Conservation (phyloP, 2,888 invertebrate genomes). For the Deroplatys truncata region DNA sequence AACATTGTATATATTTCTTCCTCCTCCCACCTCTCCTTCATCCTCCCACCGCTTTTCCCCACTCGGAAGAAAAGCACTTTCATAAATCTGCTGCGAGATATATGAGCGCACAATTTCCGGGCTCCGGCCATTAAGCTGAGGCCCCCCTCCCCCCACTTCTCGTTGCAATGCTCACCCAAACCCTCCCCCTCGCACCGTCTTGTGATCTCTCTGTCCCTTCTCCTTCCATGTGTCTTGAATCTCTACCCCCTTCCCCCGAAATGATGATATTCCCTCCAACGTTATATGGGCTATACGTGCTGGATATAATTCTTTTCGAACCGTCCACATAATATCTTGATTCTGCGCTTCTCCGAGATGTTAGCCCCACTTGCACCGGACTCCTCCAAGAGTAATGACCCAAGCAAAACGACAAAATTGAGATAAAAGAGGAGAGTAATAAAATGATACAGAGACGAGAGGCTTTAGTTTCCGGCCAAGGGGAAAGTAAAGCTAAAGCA, state of each 20-base stretch:
- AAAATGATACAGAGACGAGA: slow-evolving; percentile 18
- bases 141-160: slow-evolving; percentile 29
- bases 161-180: slow-evolving; percentile 30
- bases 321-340: slow-evolving; percentile 25
- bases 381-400: slow-evolving; percentile 19
- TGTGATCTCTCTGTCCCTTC: slow-evolving; percentile 33
- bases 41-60: slow-evolving; percentile 43
- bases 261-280: not conserved
- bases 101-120: slow-evolving; percentile 88
- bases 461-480: not conserved
- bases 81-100: slow-evolving; percentile 87
- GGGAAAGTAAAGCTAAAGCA: not conserved
- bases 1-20: slow-evolving; percentile 30
- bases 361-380: not conserved
- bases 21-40: slow-evolving; percentile 32
- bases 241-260: not conserved
- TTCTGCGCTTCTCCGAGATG: not conserved
- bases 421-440: slow-evolving; percentile 19
- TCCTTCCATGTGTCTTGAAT: not conserved
- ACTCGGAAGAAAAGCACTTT: slow-evolving; percentile 67
- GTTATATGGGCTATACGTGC: slow-evolving; percentile 11
- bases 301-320: slow-evolving; percentile 25
- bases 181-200: slow-evolving; percentile 45
- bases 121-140: slow-evolving; percentile 73
- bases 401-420: slow-evolving; percentile 19